Evolutionary conservation across 2,888 invertebrate genomes (phyloP).

Genomic region (Clistopyga incitator): DNA sequence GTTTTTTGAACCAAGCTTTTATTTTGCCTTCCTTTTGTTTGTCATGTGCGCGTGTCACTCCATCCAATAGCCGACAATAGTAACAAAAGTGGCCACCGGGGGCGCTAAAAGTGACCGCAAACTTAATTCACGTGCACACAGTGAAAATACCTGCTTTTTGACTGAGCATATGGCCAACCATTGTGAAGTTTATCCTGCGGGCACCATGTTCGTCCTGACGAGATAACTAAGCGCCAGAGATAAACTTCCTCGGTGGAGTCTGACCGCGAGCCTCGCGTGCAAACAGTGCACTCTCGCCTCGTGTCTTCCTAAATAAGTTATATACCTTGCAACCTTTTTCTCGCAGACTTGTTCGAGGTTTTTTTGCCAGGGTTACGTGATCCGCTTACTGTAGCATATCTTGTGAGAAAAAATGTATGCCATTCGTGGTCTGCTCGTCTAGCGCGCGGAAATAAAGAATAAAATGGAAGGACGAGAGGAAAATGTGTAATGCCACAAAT

Average conservation of each 20-base stretch:
- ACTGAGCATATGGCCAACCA: conserved; percentile 3
- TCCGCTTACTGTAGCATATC: conserved; percentile 9
- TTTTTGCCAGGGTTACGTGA: background rate
- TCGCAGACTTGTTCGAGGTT: background rate
- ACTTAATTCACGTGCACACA: too few relatives aligned
- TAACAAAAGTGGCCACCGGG: too few relatives aligned
- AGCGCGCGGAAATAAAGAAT: background rate
- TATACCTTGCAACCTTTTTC: background rate
- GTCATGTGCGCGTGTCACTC: too few relatives aligned
- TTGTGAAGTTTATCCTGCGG: background rate
- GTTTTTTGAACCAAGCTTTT: too few relatives aligned
- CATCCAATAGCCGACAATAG: too few relatives aligned
- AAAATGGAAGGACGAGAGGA: background rate
- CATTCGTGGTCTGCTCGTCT: conserved; percentile 7
- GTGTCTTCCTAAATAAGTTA: conserved; percentile 18
- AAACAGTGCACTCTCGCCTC: conserved; percentile 7
- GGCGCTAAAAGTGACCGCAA: too few relatives aligned
- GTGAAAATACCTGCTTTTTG: background rate
- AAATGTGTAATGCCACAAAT: conserved; percentile 11
- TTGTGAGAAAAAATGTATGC: background rate
- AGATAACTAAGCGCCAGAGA: conserved; percentile 12
- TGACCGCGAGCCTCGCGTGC: conserved; percentile 14
- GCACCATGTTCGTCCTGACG: background rate
- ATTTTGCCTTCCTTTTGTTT: too few relatives aligned
- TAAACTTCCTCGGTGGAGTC: conserved; percentile 20